A percentile compares a stretch with the other conserved stretches of the same genome.
Evolutionary conservation across 2,113 vertebrate genomes (phyloP).

Genomic region (Gadus chalcogrammus): DNA sequence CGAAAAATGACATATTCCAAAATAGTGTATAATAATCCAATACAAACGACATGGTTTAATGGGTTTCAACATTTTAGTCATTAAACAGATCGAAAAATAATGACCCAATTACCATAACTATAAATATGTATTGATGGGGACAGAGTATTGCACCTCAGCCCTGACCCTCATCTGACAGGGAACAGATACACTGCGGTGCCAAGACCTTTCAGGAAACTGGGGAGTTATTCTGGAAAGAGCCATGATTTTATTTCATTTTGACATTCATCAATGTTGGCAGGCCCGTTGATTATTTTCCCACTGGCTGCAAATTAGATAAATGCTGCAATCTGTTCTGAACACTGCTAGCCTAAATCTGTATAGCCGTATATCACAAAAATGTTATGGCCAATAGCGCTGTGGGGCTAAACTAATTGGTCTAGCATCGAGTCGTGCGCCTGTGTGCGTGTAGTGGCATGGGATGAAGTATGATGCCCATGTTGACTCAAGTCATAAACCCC

Average conservation of each 20-base stretch:
- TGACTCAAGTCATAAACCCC: neutral
- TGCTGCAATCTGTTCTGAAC: constrained; percentile 39
- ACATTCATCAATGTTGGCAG: constrained; percentile 36
- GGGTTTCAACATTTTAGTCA: no score
- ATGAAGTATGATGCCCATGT: neutral
- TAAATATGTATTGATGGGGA: neutral
- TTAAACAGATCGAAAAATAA: no score
- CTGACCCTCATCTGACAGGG: constrained; percentile 21
- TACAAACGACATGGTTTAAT: no score
- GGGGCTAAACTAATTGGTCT: constrained; percentile 13
- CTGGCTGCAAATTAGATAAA: constrained; percentile 40
- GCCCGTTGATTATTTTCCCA: constrained; percentile 34
- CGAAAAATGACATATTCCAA: no score
- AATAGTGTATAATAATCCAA: no score
- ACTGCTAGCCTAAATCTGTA: constrained; percentile 26
- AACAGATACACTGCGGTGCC: constrained; percentile 22
- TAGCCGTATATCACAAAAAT: constrained; percentile 27
- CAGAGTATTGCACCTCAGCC: neutral
- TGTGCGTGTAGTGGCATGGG: neutral
- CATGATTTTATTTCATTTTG: constrained; percentile 34
- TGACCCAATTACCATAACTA: constrained; percentile 17
- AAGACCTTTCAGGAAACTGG: constrained; percentile 27
- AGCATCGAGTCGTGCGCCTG: neutral
- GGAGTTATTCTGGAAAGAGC: constrained; percentile 15
- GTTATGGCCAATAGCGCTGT: constrained; percentile 5